These are phyloP conservation scores for Lophochroa leadbeateri DNA, from an alignment of 2,113 vertebrate species.

Conservation along the genomic window DNA sequence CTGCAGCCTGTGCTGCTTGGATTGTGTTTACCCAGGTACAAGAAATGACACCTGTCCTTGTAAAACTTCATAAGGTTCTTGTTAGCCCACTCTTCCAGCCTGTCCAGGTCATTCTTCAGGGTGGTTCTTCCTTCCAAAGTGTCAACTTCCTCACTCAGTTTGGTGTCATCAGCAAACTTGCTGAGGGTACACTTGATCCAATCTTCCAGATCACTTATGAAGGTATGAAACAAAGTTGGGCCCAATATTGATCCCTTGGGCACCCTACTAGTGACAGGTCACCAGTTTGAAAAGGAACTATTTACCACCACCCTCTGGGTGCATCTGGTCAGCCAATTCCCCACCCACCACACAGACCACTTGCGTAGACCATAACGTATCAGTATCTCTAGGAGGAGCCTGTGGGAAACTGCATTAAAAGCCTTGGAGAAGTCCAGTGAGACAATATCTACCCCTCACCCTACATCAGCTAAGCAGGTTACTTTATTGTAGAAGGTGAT, in stretches of 20 bases:
- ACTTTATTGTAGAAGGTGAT: not conserved
- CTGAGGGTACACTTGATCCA: not conserved
- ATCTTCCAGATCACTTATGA: not conserved
- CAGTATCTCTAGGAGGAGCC: no score
- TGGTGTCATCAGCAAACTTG: not conserved
- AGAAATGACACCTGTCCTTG: not conserved
- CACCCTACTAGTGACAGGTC: not conserved
- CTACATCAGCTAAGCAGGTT: not conserved
- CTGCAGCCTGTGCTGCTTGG: not conserved
- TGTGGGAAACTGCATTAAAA: no score
- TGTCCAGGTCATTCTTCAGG: not conserved
- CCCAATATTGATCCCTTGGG: not conserved
- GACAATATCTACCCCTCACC: no score
- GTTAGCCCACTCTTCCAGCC: not conserved
- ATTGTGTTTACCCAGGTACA: not conserved
- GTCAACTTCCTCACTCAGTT: not conserved
- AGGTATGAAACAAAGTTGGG: not conserved
- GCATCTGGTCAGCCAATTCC: not conserved
- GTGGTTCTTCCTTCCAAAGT: not conserved
- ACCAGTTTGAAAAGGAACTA: not conserved
- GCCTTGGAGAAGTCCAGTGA: no score
- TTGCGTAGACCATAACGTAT: not conserved
- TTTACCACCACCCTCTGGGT: not conserved
- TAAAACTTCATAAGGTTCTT: not conserved
- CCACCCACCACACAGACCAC: not conserved